Base-by-base conservation (phyloP, 2,888 invertebrate genomes). In the Eilema griseolum region DNA sequence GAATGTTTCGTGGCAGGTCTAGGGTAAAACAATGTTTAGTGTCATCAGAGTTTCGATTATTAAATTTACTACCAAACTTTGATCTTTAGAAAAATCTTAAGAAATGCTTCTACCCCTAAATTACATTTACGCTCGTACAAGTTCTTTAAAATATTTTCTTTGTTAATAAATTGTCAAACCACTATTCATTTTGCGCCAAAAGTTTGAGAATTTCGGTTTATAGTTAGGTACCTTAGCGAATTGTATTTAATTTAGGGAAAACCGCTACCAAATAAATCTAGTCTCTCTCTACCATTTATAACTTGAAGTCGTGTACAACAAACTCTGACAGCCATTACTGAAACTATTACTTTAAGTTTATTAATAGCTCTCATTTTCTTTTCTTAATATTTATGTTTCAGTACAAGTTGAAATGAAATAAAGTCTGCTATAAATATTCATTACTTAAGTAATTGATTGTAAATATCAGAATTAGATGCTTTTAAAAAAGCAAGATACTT, bases 191-290 rank as follows among this genome's bases (percentile, higher is more conserved):
- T 24, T 14, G 11, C 14, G 5, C 41, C 10, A 62, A 24, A 24
- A 46, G 26, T 71, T 28, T 52, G 52, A 66, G 61, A 67, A 64
- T 26, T 59, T 31, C 11, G 33, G 10, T 26, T 62, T 52, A 28
- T 37, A 24, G n/a, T 16, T 12, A 71, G 57, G 33, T 37, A 72
- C 26, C 57, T 59, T 64, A 61, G 70, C 59, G 62, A 77, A 80
- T 73, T 71, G 46, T n/a, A 37, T 33, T 20, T 67, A 71, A 77
- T 66, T 72, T 72, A 37, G 16, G 28, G 56, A 66, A 71, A 78
- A 46, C 72, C 63, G 16, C 67, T 31, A 0, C 1, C 28, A 63
- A 28, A 74, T 76, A 71, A 74, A 76, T 78, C 60, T 37, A 70
- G 71, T 78, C 5, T 64, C 26, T 8, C 12, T 12, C 52, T n/a